A percentile compares a stretch with the other conserved stretches of the same genome.
Evolutionary conservation across 1,140 invertebrate species (phyloP).

Genomic region (Neotoxoptera formosana): DNA sequence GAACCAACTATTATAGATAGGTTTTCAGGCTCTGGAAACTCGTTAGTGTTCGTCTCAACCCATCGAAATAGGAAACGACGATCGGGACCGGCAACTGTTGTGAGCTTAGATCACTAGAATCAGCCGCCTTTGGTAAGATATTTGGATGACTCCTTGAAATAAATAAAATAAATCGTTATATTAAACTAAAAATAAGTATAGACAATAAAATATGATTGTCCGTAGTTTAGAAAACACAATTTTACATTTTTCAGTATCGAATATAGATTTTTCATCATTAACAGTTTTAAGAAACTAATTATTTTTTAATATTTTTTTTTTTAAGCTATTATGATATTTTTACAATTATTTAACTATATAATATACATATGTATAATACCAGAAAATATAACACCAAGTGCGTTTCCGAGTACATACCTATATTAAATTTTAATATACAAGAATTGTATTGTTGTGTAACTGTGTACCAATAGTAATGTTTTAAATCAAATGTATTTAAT

Average conservation of each 20-base stretch:
- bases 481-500: no score
- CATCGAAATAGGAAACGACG: conserved; percentile 47
- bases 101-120: conserved; percentile 52
- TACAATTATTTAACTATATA: background rate
- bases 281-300: background rate
- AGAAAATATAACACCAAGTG: background rate
- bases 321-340: background rate
- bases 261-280: background rate
- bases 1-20: conserved; percentile 52
- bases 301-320: background rate
- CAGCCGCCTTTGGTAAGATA: conserved; percentile 54
- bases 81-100: background rate
- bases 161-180: background rate
- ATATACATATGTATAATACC: background rate
- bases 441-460: background rate
- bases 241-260: background rate
- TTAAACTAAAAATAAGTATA: background rate
- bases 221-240: background rate
- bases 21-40: conserved; percentile 55
- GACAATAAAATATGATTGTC: background rate
- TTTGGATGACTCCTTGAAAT: conserved; percentile 52
- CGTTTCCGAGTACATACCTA: background rate
- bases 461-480: no score
- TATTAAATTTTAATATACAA: background rate
- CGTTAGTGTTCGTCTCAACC: conserved; percentile 49